phyloP scores from a whole-genome alignment of 2,888 invertebrate species.

The Polylopha cassiicola region DNA sequence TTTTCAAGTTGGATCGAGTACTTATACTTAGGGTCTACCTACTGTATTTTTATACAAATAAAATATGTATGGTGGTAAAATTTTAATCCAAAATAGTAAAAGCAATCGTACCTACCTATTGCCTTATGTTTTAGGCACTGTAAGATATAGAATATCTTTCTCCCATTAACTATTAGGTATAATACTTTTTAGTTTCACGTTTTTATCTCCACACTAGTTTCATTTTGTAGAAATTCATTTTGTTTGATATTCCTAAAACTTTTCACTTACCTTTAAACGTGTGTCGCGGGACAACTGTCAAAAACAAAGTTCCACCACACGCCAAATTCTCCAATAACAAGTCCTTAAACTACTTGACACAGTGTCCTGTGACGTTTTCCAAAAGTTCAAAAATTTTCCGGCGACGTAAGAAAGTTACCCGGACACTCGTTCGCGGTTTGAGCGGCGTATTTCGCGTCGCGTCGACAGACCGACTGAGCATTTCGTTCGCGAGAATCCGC shows the following conservation, averaged over 20 bases:
- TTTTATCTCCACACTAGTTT: no score
- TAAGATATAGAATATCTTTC: no score
- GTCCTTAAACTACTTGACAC: conserved; percentile 26
- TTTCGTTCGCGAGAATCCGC: conserved; percentile 31
- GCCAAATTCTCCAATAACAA: conserved; percentile 30
- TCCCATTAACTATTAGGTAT: no score
- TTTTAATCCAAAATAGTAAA: no score
- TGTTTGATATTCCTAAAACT: not conserved
- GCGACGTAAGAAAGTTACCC: conserved; percentile 41
- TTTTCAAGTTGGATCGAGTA: no score
- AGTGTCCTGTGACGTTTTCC: conserved; percentile 25
- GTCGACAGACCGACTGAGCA: conserved; percentile 64
- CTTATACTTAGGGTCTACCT: no score
- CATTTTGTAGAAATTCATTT: no score
- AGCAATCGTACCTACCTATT: no score
- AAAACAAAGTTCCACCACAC: conserved; percentile 29
- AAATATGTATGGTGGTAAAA: no score
- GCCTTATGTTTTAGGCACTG: no score
- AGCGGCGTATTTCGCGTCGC: conserved; percentile 52
- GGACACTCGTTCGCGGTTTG: conserved; percentile 44
- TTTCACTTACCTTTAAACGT: conserved; percentile 62
- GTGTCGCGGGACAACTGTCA: conserved; percentile 44
- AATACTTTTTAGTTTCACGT: no score
- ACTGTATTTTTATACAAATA: no score
- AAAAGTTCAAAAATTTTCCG: conserved; percentile 35